Evolutionary conservation across 1,140 invertebrate genomes (phyloP), one percentile per base, ranked within the genome.

Genomic region (Scaptomyza hsui): DNA sequence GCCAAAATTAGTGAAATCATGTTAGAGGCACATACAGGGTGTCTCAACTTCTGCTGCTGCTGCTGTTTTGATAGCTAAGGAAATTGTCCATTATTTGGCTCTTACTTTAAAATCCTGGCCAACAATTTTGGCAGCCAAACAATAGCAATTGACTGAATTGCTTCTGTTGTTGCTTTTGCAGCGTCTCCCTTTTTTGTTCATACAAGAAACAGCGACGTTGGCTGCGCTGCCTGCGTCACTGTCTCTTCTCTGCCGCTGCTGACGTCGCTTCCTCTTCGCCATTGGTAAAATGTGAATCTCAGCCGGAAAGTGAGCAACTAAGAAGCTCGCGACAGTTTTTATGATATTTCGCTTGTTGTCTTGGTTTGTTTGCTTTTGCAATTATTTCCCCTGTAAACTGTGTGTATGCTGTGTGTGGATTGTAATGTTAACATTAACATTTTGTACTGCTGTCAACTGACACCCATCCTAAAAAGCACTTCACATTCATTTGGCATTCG

Each of bases 361-460:
- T 41, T 44, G 29, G 32, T 41, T 61, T 41, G 12, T 32, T 67
- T 55, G 37, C 42, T 47, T 71, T 78, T 80, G 81, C 65, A 86
- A 81, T 86, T 86, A 70, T 81, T 85, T 81, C 81, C 81, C 81
- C 81, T 72, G 56, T 13, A 49, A 61, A 61, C 47, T 55, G 75
- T 29, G 15, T 7, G 15, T 18, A 26, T 24, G 51, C 35, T 21
- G 19, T 18, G 12, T 52, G 32, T 37, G 52, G 52, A 37, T 26
- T 42, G 19, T 21, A 26, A 42, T 26, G 39, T 19, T 73, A 42
- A 55, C 41, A 55, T 15, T 64, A 29, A 15, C 35, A 44, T 29
- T 15, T 62, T 2, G 47, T 16, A 29, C 51, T 49, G 24, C 52
- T 59, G 47, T 37, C n/a, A 37, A 37, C 16, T 52, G n/a, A 9